Base-by-base conservation (phyloP, 2,797 vertebrate genomes). In the Florisuga fusca region DNA sequence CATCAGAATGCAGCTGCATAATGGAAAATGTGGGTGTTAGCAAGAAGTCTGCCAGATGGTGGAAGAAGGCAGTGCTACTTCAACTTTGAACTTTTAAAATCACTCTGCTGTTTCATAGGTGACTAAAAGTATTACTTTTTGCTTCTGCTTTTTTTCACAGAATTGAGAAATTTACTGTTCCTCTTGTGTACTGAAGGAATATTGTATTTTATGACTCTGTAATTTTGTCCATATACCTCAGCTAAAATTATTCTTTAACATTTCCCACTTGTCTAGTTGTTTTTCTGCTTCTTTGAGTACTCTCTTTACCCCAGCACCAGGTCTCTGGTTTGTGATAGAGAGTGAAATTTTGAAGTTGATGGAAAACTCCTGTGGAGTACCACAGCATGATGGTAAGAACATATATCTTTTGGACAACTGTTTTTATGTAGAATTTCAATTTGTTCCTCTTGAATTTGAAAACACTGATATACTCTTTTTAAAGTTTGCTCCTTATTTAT, bases 361-460 rank as follows among this genome's bases (percentile, higher is more conserved):
- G 26, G 72, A 82, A 79, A 93, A 62, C 16, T 75, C 57, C 19
- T 25, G 18, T 5, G n/a, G 8, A 38, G 19, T 54, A 86, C 45
- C 34, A 82, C 10, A 43, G 20, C 2, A 3, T n/a, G 21, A 59
- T 22, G 22, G 14, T 69, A 10, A 75, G 29, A 85, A 50, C 12
- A 46, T 18, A 20, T 36, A 74, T 41, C 54, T 31, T 69, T 87
- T 12, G 17, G 82, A 50, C 5, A 67, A 12, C n/a, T 45, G 6
- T 20, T 89, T 48, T 85, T 58, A 74, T 25, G 19, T 53, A 61
- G 15, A 8, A 1, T 31, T 93, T 93, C 16, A 38, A 17, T 29
- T 19, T 71, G 26, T 45, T 83, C 54, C 25, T 71, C 58, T 85
- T 77, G 25, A 76, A 62, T 82, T 82, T 84, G 90, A 80, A 89